phyloP scores from a whole-genome alignment of 2,113 vertebrate genomes.

The Stegostoma tigrinum region DNA sequence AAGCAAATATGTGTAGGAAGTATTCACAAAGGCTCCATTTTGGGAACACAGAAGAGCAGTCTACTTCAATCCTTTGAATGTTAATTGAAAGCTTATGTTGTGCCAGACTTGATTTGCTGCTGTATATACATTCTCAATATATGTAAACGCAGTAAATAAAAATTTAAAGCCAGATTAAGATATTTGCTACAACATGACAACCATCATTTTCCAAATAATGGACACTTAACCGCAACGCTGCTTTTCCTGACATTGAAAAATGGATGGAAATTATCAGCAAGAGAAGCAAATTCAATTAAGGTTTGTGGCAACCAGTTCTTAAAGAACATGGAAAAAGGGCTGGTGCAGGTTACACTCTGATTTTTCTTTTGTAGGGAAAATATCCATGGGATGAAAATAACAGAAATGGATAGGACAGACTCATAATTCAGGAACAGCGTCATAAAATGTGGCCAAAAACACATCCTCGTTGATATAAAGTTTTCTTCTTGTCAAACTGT shows the following conservation, averaged over 20 bases:
- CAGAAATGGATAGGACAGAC: neutral
- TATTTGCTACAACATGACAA: neutral
- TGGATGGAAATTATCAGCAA: neutral
- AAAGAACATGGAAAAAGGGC: neutral
- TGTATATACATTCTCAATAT: neutral
- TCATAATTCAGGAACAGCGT: neutral
- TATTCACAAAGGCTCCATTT: neutral
- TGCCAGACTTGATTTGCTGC: neutral
- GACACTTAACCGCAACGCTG: neutral
- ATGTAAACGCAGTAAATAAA: neutral
- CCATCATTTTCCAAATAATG: neutral
- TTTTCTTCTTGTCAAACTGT: neutral
- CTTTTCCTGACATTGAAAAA: neutral
- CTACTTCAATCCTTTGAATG: neutral
- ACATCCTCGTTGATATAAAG: neutral
- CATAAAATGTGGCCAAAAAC: neutral
- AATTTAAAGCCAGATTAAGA: neutral
- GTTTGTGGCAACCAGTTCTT: neutral
- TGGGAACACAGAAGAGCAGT: neutral
- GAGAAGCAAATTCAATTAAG: neutral
- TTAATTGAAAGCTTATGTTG: neutral
- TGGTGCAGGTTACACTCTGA: neutral
- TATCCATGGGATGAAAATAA: neutral
- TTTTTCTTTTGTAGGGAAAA: neutral
- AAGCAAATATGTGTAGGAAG: neutral